Evolutionary conservation across 2,797 vertebrate species (phyloP), one percentile per base, ranked within the genome.

Genomic region (Xenentodon cancila): DNA sequence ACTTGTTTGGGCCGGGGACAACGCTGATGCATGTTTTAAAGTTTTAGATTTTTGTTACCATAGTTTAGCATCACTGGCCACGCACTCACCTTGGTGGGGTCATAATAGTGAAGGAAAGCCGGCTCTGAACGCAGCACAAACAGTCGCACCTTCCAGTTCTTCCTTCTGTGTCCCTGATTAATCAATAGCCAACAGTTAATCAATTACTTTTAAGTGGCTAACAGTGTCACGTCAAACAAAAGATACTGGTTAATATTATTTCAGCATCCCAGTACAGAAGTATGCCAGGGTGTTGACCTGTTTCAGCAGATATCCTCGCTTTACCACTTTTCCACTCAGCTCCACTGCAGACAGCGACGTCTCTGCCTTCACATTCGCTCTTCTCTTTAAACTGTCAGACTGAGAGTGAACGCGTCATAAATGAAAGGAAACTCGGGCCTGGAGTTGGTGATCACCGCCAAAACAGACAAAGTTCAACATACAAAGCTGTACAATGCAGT

Each of bases 131-230:
- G 96, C 84, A 99, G 81, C 71, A 98, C 95, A 75, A 99, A 99
- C 64, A 94, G 94, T 49, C 97, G 94, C 55, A 98, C 95, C 82
- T 99, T 99, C 97, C 97, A 99, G 91, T 98, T 99, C 85, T 98
- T 98, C 66, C 96, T 93, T 51, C 96, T 94, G 89, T 99, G 97
- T 4, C 97, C 97, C 97, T 99, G 87, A 82, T 72, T 71, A 49
- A 69, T 62, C 51, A 54, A 43, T 9, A 54, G 30, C 7, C 5
- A 63, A 0, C 9, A 17, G 47, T 51, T 43, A 5, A 22, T 45
- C 17, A 16, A 47, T 5, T 20, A 43, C 7, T 19, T 18, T n/a
- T 6, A 18, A 18, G 43, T 9, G 9, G 17, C 43, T 7, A 9
- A 7, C 7, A 9, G 5, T 7, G n/a, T 17, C 42, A 17, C 11